phyloP scores from a whole-genome alignment of 64 coral and sea anemone genomes.

The Actinia equina region DNA sequence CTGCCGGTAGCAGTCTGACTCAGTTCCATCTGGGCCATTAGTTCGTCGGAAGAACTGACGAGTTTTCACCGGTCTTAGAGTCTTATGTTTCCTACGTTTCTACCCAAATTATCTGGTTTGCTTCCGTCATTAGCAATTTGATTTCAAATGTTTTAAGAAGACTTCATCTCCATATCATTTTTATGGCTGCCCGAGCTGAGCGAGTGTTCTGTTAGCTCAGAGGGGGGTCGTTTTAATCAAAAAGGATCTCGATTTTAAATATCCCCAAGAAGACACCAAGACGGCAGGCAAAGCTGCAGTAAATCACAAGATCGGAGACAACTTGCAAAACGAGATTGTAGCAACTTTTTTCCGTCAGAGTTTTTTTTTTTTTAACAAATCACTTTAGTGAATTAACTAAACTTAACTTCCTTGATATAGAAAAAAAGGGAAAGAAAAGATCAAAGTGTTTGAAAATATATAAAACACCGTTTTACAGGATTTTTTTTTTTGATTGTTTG shows the following conservation, averaged over 20 bases:
- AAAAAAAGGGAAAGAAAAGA: not conserved
- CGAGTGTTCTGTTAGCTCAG: not conserved
- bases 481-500: not conserved
- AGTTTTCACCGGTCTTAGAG: not conserved
- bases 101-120: not conserved
- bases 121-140: conserved; percentile 10
- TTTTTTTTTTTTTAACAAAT: not conserved
- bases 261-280: not conserved
- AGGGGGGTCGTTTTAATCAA: not conserved
- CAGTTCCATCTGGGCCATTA: conserved; percentile 15
- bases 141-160: conserved; percentile 3
- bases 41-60: conserved; percentile 1
- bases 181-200: not conserved
- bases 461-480: not conserved
- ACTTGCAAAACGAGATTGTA: not conserved
- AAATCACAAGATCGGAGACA: not conserved
- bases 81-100: not conserved
- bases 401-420: not conserved
- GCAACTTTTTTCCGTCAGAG: not conserved
- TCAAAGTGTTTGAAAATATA: not conserved
- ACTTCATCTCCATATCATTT: not conserved
- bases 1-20: not conserved
- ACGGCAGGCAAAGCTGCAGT: not conserved
- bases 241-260: not conserved
- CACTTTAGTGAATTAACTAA: not conserved